These are phyloP conservation scores for Calosoma granatense DNA, from an alignment of 1,140 invertebrate species.

Conservation along the genomic window DNA sequence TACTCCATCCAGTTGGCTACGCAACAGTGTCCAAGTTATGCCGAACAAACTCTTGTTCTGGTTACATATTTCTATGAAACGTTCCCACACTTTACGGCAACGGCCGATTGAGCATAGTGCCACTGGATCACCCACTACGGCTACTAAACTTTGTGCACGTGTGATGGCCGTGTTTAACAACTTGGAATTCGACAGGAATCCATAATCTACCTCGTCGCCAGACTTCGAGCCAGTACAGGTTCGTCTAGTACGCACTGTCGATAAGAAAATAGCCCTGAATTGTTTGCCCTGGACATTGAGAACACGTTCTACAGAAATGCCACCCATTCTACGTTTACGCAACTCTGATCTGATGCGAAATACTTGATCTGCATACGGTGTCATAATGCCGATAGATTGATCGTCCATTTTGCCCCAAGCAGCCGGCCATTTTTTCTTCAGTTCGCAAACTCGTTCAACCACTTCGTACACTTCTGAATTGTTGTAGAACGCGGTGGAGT, in stretches of 20 bases:
- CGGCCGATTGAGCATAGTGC: constrained; percentile 74
- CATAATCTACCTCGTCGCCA: constrained; percentile 62
- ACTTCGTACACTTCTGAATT: constrained; percentile 74
- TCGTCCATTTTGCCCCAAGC: constrained; percentile 66
- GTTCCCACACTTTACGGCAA: constrained; percentile 77
- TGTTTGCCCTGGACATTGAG: constrained; percentile 86
- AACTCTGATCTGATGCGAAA: constrained; percentile 68
- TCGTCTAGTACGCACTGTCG: constrained; percentile 68
- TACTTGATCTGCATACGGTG: constrained; percentile 79
- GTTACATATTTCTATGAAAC: constrained; percentile 65
- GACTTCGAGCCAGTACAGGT: constrained; percentile 48
- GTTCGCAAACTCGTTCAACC: constrained; percentile 57
- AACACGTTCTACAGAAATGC: constrained; percentile 76
- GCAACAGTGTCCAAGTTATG: constrained; percentile 56
- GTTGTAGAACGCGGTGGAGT: constrained; percentile 80
- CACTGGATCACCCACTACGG: constrained; percentile 79
- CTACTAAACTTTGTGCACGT: constrained; percentile 75
- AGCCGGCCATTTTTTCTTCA: constrained; percentile 60
- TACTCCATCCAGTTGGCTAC: constrained; percentile 58
- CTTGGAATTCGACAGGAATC: constrained; percentile 77
- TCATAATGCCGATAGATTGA: constrained; percentile 71
- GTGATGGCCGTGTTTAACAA: constrained; percentile 82
- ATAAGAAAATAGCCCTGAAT: constrained; percentile 76
- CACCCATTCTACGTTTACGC: constrained; percentile 58
- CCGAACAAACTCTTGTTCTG: constrained; percentile 67